Evolutionary conservation across 2,797 vertebrate genomes (phyloP).

Genomic region (Acipenser ruthenus): DNA sequence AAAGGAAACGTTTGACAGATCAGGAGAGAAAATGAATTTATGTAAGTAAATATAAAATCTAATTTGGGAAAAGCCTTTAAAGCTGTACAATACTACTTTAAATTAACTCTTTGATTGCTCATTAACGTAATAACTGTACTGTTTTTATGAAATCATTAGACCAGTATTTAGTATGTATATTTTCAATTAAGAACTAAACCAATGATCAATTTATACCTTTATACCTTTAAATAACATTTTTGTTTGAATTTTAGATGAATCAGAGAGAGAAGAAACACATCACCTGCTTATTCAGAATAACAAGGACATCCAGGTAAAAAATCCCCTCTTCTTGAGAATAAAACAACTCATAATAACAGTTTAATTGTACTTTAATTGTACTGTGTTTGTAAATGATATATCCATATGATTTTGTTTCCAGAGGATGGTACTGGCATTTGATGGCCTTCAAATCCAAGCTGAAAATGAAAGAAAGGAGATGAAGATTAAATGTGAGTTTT

Average conservation of each 20-base stretch:
- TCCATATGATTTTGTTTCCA: constrained; percentile 38
- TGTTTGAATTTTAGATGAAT: constrained; percentile 67
- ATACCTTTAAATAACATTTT: constrained; percentile 10
- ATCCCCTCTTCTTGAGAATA: not conserved
- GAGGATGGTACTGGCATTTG: constrained; percentile 75
- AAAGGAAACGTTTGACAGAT: constrained; percentile 77
- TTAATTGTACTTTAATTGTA: too few relatives aligned
- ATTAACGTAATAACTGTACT: too few relatives aligned
- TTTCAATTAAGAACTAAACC: too few relatives aligned
- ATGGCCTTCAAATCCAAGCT: constrained; percentile 69
- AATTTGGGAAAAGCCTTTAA: too few relatives aligned
- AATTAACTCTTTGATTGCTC: too few relatives aligned
- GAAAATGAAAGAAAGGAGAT: constrained; percentile 72
- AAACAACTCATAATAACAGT: too few relatives aligned
- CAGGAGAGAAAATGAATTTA: constrained; percentile 73
- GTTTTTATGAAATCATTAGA: too few relatives aligned
- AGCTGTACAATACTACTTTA: too few relatives aligned
- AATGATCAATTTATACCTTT: too few relatives aligned
- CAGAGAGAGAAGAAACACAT: constrained; percentile 82
- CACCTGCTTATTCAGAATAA: constrained; percentile 68
- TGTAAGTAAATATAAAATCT: constrained; percentile 61
- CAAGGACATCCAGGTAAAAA: constrained; percentile 65
- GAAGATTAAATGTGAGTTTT: constrained; percentile 64
- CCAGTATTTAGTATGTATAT: too few relatives aligned
- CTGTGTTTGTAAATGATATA: too few relatives aligned